Conservation (phyloP, 2,888 invertebrate genomes). For the Tachina fera region DNA sequence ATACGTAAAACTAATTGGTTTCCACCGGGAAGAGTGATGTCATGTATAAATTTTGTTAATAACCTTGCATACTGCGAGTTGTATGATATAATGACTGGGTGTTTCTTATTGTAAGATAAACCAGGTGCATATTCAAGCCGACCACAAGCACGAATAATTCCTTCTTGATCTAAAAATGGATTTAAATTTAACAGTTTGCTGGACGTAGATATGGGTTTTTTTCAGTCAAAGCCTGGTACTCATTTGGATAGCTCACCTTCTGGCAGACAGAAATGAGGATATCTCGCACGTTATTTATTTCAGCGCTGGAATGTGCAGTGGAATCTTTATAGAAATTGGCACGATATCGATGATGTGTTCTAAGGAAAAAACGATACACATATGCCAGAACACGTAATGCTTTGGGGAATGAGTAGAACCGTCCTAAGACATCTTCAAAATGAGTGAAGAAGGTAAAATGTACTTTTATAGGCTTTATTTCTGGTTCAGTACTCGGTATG, state of each 20-base stretch:
- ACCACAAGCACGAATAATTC: too few relatives aligned
- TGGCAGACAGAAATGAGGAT: not conserved
- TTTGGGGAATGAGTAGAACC: not conserved
- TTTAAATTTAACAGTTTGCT: not conserved
- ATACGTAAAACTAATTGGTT: too few relatives aligned
- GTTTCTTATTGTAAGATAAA: too few relatives aligned
- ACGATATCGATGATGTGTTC: not conserved
- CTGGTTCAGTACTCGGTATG: not conserved
- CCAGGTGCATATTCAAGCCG: too few relatives aligned
- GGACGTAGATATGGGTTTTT: not conserved
- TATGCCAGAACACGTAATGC: not conserved
- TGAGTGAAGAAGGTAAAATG: not conserved
- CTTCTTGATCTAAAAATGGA: too few relatives aligned
- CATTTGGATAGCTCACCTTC: not conserved
- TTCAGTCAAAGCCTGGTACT: not conserved
- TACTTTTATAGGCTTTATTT: not conserved
- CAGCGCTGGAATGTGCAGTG: not conserved
- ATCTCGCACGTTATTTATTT: not conserved
- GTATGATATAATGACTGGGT: too few relatives aligned
- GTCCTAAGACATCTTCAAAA: not conserved
- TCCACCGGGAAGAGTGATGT: too few relatives aligned
- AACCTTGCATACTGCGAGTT: too few relatives aligned
- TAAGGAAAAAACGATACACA: not conserved
- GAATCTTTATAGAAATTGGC: not conserved
- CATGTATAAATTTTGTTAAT: too few relatives aligned